Evolutionary conservation across 2,888 invertebrate genomes (phyloP).

Genomic region (Syrista parreyssii): DNA sequence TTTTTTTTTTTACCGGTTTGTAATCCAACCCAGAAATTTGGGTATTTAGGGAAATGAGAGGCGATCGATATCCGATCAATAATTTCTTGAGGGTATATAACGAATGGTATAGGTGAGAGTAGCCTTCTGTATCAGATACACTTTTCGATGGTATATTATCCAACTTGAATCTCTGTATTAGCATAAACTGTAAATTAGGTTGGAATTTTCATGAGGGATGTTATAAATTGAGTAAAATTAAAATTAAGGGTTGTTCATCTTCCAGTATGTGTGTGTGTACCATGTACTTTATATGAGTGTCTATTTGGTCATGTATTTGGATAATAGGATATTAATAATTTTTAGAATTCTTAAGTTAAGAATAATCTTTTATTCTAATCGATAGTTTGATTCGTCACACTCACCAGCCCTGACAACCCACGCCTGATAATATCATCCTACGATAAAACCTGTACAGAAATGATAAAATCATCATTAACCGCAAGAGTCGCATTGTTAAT

Average conservation of each 20-base stretch:
- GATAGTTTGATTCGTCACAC: not conserved
- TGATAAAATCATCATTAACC: not conserved
- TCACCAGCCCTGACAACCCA: not conserved
- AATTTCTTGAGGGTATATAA: not conserved
- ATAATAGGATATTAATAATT: not conserved
- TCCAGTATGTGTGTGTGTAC: too few species aligned
- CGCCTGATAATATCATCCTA: not conserved
- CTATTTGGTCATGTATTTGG: not conserved
- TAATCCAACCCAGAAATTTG: constrained; percentile 39
- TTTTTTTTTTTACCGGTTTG: not conserved
- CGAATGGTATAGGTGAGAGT: not conserved
- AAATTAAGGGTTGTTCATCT: not conserved
- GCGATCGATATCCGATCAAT: constrained; percentile 19
- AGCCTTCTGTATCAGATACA: not conserved
- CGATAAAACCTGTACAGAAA: not conserved
- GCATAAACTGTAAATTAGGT: constrained; percentile 19
- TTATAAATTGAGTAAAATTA: not conserved
- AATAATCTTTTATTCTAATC: not conserved
- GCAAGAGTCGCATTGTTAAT: constrained; percentile 32
- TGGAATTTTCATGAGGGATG: not conserved
- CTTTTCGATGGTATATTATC: constrained; percentile 20
- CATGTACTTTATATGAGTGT: not conserved
- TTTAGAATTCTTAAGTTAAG: not conserved
- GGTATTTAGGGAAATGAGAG: constrained; percentile 44
- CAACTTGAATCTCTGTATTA: constrained; percentile 36